Evolutionary conservation across 2,888 invertebrate species (phyloP), one percentile per base, ranked within the genome.

Genomic region (Oligia fasciuncula): DNA sequence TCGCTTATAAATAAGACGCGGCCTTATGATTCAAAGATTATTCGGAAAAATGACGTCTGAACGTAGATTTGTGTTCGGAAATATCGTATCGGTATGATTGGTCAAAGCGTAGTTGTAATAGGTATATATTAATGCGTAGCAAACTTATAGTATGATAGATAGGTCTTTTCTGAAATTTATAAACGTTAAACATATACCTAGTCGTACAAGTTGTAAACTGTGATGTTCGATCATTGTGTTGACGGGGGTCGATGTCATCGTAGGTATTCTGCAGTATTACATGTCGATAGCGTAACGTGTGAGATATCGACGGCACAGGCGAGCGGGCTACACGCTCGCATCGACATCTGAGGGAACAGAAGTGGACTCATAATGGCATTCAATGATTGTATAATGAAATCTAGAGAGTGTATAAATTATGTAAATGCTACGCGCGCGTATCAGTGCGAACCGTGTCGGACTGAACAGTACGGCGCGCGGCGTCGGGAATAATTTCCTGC

Each of bases 111-210:
- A 92, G 90, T 86, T 86, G 72, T 85, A 85, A 89, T 90, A 90
- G 88, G 86, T 90, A 90, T 90, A 90, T 88, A 90, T 89, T 90
- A 90, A 91, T 89, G 88, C 88, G 93, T 95, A 94, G 94, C 88
- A 85, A 91, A 92, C 92, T 90, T 91, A 91, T 93, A 94, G 93
- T 87, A 89, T 92, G 91, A 94, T 95, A 96, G 95, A 95, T 96
- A 96, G 96, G 95, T 91, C 92, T 95, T 95, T 95, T 96, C 96
- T 95, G 95, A 96, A 96, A 96, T 96, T 96, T 96, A 96, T 96
- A 94, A 96, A 96, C 93, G 96, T 96, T 96, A 94, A 93, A 93
- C 90, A 92, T 94, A 93, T 94, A 93, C 91, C 92, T 95, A 94
- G 94, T 95, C 92, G 93, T 94, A 93, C 92, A 91, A 90, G 93